These are phyloP conservation scores for Champsocephalus esox DNA, from an alignment of 2,797 vertebrate species.

Conservation along the genomic window DNA sequence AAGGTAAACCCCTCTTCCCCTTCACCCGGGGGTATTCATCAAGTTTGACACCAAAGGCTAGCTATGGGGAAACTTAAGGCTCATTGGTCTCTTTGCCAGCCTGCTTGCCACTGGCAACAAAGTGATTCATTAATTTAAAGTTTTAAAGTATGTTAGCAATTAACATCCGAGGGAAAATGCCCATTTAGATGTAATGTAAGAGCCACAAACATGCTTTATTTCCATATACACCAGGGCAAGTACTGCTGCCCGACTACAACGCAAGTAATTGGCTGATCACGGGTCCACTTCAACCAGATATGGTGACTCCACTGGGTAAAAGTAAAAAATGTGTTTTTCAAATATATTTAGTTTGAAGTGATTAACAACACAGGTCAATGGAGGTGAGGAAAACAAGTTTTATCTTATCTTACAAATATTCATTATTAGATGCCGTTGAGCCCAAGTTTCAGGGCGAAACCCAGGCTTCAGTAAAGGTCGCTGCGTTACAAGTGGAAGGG, in stretches of 20 bases:
- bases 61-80: constrained; percentile 29
- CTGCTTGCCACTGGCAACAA: constrained; percentile 39
- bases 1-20: not conserved
- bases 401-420: constrained; percentile 22
- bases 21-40: constrained; percentile 44
- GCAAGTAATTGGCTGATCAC: constrained; percentile 9
- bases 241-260: constrained; percentile 10
- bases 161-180: constrained; percentile 49
- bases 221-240: constrained; percentile 7
- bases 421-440: constrained; percentile 12
- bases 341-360: not conserved
- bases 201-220: too few species aligned
- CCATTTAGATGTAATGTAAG: constrained; percentile 19
- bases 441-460: constrained; percentile 8
- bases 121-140: constrained; percentile 59
- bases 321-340: constrained; percentile 14
- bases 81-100: constrained; percentile 35
- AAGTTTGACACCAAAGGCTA: constrained; percentile 33
- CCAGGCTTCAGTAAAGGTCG: constrained; percentile 21
- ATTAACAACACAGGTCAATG: constrained; percentile 7
- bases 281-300: not conserved
- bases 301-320: constrained; percentile 5
- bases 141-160: constrained; percentile 44
- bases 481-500: too few species aligned
- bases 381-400: constrained; percentile 7